A percentile compares a stretch with the other conserved stretches of the same genome.
phyloP scores from a whole-genome alignment of 1,140 invertebrate species.

The Drosophila arizonae region DNA sequence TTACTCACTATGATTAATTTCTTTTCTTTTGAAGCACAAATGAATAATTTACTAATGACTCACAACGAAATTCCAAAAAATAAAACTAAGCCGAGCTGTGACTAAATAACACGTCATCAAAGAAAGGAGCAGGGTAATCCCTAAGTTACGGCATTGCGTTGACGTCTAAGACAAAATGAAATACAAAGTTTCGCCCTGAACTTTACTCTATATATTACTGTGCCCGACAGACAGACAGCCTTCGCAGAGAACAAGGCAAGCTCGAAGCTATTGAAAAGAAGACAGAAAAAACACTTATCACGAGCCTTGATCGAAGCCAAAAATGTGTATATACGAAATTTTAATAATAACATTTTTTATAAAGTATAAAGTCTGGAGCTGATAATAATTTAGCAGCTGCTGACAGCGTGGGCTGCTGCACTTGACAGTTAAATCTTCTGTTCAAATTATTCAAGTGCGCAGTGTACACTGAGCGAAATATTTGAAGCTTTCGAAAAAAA shows the following conservation, averaged over 20 bases:
- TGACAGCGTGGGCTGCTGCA: conserved; percentile 65
- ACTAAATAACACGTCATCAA: conserved; percentile 8
- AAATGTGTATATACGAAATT: conserved; percentile 6
- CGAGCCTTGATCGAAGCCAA: conserved; percentile 54
- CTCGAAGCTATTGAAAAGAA: conserved; percentile 35
- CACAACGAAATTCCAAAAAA: conserved; percentile 12
- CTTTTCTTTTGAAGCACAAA: conserved; percentile 3
- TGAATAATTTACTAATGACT: conserved; percentile 11
- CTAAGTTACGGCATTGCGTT: background rate
- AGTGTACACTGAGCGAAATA: conserved; percentile 48
- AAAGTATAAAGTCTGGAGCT: conserved; percentile 40
- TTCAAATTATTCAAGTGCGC: conserved; percentile 34
- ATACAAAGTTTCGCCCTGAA: conserved; percentile 30
- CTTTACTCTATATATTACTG: conserved; percentile 47
- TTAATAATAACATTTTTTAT: conserved; percentile 30
- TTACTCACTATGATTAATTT: conserved; percentile 29
- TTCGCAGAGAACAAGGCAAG: conserved; percentile 31
- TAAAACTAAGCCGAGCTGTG: conserved; percentile 10
- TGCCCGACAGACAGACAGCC: conserved; percentile 10
- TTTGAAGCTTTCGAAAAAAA: background rate
- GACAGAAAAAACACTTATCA: conserved; percentile 54
- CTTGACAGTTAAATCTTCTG: conserved; percentile 59
- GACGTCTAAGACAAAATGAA: background rate
- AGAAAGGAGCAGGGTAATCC: conserved; percentile 10
- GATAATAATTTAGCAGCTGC: conserved; percentile 44